These are phyloP conservation scores for Harpagoxenus sublaevis DNA, from an alignment of 2,888 invertebrate genomes.

Conservation along the genomic window DNA sequence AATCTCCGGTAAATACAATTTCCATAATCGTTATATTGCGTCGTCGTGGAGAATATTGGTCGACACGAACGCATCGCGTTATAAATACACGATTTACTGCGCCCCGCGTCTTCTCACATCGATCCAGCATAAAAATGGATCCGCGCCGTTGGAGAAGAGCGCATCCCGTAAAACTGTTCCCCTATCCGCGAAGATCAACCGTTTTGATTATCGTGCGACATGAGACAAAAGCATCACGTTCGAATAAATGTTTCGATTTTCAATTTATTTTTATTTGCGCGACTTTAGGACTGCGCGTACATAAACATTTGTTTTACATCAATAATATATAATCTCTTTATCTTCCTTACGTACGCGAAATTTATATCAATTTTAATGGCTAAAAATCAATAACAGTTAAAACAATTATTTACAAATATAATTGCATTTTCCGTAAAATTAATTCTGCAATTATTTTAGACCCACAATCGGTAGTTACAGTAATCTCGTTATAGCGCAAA, in stretches of 20 bases:
- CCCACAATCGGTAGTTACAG: neutral
- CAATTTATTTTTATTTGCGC: neutral
- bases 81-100: slow-evolving; percentile 28
- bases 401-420: neutral
- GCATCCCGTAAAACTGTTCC: neutral
- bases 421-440: neutral
- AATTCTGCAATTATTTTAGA: neutral
- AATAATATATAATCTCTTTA: neutral
- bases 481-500: neutral
- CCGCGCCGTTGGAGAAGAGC: neutral
- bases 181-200: neutral
- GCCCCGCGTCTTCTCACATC: neutral
- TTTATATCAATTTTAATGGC: neutral
- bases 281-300: neutral
- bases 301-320: neutral
- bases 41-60: neutral
- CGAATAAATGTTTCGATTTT: neutral
- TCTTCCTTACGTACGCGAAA: neutral
- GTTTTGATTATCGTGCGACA: slow-evolving; percentile 1
- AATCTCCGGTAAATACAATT: slow-evolving; percentile 28
- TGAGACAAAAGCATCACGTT: neutral
- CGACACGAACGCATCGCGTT: neutral
- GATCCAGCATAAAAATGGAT: slow-evolving; percentile 34
- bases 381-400: neutral
- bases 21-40: slow-evolving; percentile 8